Evolutionary conservation across 2,113 vertebrate species (phyloP).

Genomic region (Probosciger aterrimus): DNA sequence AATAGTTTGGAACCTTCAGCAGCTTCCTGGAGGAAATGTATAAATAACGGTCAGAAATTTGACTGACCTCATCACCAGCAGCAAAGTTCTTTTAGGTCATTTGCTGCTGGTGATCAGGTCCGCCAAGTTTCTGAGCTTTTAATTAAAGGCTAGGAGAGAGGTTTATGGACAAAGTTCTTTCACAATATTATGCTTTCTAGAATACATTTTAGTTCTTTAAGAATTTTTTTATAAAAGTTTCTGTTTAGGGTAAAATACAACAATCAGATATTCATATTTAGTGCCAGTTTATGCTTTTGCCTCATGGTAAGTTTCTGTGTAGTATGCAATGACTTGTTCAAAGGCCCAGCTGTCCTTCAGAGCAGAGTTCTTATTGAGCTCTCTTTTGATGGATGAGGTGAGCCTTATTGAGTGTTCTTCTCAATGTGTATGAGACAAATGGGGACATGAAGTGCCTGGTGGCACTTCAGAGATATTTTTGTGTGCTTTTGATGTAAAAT

Average conservation of each 20-base stretch:
- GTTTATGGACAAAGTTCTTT: not conserved
- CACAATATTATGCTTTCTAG: not conserved
- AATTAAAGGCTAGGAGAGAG: not conserved
- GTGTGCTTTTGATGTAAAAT: not conserved
- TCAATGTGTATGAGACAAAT: not conserved
- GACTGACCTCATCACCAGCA: not conserved
- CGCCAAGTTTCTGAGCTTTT: not conserved
- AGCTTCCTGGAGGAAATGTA: not conserved
- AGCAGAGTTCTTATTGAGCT: not conserved
- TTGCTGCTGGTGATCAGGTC: not conserved
- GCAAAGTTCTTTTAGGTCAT: not conserved
- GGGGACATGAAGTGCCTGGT: not conserved
- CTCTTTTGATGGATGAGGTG: not conserved
- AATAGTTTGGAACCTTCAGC: not conserved
- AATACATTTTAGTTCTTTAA: not conserved
- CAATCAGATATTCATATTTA: not conserved
- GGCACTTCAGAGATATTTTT: not conserved
- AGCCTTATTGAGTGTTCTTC: not conserved
- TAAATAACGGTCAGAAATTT: not conserved
- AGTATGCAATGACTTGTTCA: not conserved
- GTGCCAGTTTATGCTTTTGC: not conserved
- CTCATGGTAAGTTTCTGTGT: not conserved
- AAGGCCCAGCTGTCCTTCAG: not conserved
- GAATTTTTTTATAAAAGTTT: not conserved
- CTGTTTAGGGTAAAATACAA: not conserved